Evolutionary conservation across 2,797 vertebrate genomes (phyloP).

Genomic region (Sebastes matsubarae): DNA sequence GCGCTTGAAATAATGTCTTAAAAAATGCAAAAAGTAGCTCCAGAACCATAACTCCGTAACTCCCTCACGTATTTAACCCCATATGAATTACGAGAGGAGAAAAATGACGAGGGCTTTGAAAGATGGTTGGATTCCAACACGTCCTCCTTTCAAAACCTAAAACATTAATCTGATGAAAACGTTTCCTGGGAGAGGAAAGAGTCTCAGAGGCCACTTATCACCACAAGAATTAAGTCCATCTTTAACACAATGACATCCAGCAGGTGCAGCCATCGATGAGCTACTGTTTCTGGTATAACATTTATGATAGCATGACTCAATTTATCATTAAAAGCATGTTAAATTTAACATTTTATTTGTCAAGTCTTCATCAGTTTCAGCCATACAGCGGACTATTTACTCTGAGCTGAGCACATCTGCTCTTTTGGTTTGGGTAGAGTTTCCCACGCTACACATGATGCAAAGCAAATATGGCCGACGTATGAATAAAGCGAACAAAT

Average conservation of each 20-base stretch:
- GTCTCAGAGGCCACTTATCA: constrained; percentile 20
- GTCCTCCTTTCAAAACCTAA: neutral
- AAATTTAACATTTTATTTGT: neutral
- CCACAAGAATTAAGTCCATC: neutral
- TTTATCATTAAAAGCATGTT: neutral
- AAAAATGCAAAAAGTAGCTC: neutral
- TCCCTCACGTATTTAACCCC: neutral
- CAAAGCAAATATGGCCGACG: constrained; percentile 28
- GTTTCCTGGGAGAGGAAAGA: neutral
- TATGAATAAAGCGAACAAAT: constrained; percentile 29
- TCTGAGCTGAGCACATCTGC: constrained; percentile 9
- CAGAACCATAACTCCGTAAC: neutral
- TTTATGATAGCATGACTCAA: neutral
- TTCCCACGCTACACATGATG: constrained; percentile 46
- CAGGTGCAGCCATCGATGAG: constrained; percentile 11
- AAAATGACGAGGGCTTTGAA: neutral
- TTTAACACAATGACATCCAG: neutral
- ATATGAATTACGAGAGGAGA: neutral
- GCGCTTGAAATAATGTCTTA: neutral
- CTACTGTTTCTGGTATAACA: neutral
- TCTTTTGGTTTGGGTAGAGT: constrained; percentile 10
- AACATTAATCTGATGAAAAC: constrained; percentile 27
- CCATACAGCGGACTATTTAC: neutral
- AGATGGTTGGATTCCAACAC: constrained; percentile 11
- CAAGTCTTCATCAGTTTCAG: neutral